Percentiles rank a stretch among this genome's conserved stretches.
phyloP scores from a whole-genome alignment of 2,888 invertebrate genomes.

The Lepidonotus clava region DNA sequence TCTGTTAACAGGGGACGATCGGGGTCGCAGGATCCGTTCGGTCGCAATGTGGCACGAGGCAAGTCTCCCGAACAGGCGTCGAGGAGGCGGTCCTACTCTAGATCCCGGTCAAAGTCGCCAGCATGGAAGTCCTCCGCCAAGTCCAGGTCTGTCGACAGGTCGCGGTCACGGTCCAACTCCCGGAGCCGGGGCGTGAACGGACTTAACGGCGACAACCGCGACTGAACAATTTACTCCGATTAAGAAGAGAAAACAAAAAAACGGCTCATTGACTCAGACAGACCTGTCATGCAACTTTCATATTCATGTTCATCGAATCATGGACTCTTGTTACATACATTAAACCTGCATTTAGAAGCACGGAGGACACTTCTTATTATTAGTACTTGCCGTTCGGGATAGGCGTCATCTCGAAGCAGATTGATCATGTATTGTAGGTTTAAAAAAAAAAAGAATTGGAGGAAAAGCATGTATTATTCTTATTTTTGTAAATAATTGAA shows the following conservation, averaged over 20 bases:
- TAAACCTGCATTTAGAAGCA: neutral
- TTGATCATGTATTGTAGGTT: too few species aligned
- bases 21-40: too few species aligned
- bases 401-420: too few species aligned
- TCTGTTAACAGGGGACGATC: too few species aligned
- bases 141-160: neutral
- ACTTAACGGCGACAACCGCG: neutral
- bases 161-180: neutral
- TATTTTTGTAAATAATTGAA: too few species aligned
- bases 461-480: too few species aligned
- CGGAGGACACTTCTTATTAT: neutral
- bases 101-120: neutral
- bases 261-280: neutral
- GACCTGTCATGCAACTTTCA: slow-evolving; percentile 13
- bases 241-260: too few species aligned
- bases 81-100: neutral
- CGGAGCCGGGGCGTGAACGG: neutral
- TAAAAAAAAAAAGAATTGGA: too few species aligned
- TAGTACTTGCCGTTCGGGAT: too few species aligned
- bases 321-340: neutral
- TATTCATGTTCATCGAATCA: slow-evolving; percentile 11
- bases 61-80: too few species aligned
- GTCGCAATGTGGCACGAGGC: too few species aligned
- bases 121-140: slow-evolving; percentile 8
- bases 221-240: too few species aligned